Conservation (phyloP, 1,140 invertebrate species). For the Drosophila bipectinata region DNA sequence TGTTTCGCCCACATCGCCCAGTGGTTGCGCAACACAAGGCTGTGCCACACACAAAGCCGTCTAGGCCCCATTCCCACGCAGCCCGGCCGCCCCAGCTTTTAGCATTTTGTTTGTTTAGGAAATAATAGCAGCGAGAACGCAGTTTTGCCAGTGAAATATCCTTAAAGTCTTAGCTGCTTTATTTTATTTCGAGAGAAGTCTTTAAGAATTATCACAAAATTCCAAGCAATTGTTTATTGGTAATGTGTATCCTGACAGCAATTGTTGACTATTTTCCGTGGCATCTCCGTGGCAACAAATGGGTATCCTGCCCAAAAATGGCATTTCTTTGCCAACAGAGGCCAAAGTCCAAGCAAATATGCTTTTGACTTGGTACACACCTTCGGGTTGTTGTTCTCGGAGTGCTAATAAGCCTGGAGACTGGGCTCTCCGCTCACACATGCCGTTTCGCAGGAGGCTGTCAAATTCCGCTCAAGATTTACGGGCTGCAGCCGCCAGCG, state of each 20-base stretch:
- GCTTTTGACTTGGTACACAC: conserved; percentile 37
- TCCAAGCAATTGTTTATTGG: conserved; percentile 1
- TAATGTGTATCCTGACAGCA: not conserved
- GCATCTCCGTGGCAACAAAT: not conserved
- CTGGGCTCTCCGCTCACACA: conserved; percentile 2
- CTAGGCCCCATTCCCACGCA: conserved; percentile 7
- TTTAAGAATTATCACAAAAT: not conserved
- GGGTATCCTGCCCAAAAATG: not conserved
- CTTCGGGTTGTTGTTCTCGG: conserved; percentile 41
- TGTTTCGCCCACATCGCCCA: conserved; percentile 3
- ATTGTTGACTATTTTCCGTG: conserved; percentile 2
- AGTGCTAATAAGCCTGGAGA: conserved; percentile 55
- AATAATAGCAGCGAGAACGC: conserved; percentile 21
- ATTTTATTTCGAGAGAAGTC: not conserved
- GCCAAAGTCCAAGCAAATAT: not conserved
- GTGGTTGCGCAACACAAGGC: conserved; percentile 30
- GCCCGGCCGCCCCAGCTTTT: conserved; percentile 13
- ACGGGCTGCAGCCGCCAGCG: conserved; percentile 49
- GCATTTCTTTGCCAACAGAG: not conserved
- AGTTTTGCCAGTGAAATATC: not conserved
- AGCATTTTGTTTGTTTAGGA: conserved; percentile 33
- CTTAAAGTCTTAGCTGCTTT: conserved; percentile 17
- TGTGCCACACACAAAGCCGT: conserved; percentile 13
- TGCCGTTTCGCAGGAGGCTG: conserved; percentile 40
- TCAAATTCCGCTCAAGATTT: conserved; percentile 67